Percentiles rank a stretch among this genome's conserved stretches.
Evolutionary conservation across 1,140 invertebrate genomes (phyloP).

Genomic region (Anastrepha ludens): DNA sequence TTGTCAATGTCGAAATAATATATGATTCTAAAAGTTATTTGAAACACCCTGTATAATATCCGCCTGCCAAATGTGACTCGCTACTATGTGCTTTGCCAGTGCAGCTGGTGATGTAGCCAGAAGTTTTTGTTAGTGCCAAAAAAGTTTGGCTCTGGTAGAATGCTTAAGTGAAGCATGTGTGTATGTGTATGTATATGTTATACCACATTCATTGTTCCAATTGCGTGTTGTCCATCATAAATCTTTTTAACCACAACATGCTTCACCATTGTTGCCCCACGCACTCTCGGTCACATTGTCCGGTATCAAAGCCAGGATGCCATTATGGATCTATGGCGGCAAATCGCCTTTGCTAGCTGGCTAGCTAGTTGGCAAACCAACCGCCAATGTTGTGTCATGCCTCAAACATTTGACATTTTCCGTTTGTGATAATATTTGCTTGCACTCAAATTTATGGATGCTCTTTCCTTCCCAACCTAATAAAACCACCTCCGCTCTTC

Average conservation of each 20-base stretch:
- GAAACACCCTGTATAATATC: no score
- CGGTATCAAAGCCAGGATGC: not conserved
- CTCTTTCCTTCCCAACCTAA: not conserved
- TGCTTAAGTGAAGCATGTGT: not conserved
- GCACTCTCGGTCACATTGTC: not conserved
- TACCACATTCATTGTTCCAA: not conserved
- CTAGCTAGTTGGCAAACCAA: not conserved
- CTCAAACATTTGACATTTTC: not conserved
- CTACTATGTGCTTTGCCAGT: not conserved
- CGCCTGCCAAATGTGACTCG: no score
- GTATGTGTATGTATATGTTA: not conserved
- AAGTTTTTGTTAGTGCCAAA: not conserved
- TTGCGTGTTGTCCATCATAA: not conserved
- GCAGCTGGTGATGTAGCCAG: not conserved
- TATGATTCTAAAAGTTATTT: no score
- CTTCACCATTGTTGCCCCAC: not conserved
- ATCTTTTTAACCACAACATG: slow-evolving; percentile 17
- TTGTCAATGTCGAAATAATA: no score
- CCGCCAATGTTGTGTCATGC: not conserved
- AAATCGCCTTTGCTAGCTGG: not conserved
- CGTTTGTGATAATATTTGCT: slow-evolving; percentile 9
- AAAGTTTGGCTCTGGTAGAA: not conserved
- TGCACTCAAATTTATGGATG: slow-evolving; percentile 16
- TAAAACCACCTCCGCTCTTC: not conserved
- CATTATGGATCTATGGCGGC: not conserved